Evolutionary conservation across 2,888 invertebrate species (phyloP).

Genomic region (Pyrochroa serraticornis): DNA sequence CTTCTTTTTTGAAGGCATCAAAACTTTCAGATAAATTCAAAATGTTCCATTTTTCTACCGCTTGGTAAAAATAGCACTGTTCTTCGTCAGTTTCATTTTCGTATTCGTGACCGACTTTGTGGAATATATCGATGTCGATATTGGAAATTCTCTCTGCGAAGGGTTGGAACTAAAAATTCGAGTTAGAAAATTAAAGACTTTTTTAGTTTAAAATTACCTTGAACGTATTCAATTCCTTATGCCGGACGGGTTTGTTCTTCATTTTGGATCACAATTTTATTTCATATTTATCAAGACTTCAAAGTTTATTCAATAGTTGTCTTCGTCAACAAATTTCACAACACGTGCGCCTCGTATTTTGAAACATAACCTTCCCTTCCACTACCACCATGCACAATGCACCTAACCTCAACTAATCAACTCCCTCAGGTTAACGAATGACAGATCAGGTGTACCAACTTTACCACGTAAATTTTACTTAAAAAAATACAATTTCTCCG

Average conservation of each 20-base stretch:
- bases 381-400: too few species aligned
- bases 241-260: conserved; percentile 75
- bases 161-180: conserved; percentile 74
- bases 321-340: too few species aligned
- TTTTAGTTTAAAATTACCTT: conserved; percentile 62
- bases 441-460: too few species aligned
- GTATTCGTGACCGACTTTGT: conserved; percentile 80
- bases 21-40: conserved; percentile 87
- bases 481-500: too few species aligned
- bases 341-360: too few species aligned
- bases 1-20: conserved; percentile 75
- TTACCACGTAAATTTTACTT: too few species aligned
- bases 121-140: conserved; percentile 87
- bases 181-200: not conserved
- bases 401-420: too few species aligned
- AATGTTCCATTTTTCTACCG: conserved; percentile 87
- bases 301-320: too few species aligned
- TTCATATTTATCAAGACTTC: too few species aligned
- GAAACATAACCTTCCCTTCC: too few species aligned
- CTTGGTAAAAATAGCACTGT: conserved; percentile 81
- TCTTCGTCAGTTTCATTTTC: conserved; percentile 70
- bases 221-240: conserved; percentile 79
- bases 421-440: too few species aligned
- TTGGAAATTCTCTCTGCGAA: conserved; percentile 86
- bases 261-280: conserved; percentile 51